These are phyloP conservation scores for Limosa lapponica DNA, from an alignment of 2,797 vertebrate genomes.

Conservation along the genomic window DNA sequence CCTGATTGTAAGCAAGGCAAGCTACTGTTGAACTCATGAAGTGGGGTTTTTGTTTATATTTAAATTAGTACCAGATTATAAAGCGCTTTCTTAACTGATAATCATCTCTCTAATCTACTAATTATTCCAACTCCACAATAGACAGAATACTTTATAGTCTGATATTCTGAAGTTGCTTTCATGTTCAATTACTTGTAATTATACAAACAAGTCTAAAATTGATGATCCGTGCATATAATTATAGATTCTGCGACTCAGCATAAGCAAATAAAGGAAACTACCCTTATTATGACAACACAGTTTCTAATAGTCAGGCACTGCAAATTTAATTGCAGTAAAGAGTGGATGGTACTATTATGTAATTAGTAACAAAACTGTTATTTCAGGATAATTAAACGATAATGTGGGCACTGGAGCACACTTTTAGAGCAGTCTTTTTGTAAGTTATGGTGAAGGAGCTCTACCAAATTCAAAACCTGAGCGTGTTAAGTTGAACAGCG, in stretches of 20 bases:
- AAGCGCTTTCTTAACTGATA: constrained; percentile 35
- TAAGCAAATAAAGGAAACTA: constrained; percentile 62
- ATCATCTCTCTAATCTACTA: constrained; percentile 51
- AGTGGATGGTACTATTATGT: constrained; percentile 17
- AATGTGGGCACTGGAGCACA: background rate
- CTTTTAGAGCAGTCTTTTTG: background rate
- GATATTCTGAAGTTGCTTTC: constrained; percentile 57
- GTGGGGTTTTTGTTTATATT: background rate
- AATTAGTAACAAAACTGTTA: constrained; percentile 46
- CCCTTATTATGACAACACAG: constrained; percentile 56
- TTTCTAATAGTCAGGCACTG: constrained; percentile 50
- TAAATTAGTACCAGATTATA: background rate
- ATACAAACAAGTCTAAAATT: constrained; percentile 70
- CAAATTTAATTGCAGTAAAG: constrained; percentile 68
- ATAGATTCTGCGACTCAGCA: constrained; percentile 53
- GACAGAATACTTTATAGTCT: constrained; percentile 30
- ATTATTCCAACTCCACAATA: constrained; percentile 48
- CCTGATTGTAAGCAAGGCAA: background rate
- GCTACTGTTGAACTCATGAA: background rate
- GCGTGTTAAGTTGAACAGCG: background rate
- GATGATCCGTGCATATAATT: constrained; percentile 65
- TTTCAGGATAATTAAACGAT: constrained; percentile 44
- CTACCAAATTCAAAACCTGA: background rate
- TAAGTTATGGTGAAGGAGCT: background rate
- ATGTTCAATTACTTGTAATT: constrained; percentile 74